phyloP scores from a whole-genome alignment of 2,113 vertebrate species.

The Gopherus flavomarginatus region DNA sequence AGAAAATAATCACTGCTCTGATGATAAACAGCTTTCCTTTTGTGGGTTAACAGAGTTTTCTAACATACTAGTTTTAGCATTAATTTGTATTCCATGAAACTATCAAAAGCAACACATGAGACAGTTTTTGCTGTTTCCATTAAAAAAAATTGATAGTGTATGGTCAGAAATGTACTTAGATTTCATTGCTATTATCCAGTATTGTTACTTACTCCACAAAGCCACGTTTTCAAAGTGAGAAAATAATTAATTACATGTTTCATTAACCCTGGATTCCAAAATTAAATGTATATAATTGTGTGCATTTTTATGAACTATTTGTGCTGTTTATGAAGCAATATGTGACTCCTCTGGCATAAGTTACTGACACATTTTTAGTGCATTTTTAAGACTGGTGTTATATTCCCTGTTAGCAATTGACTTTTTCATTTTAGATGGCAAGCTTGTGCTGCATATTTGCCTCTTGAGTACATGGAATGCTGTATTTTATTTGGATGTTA shows the following conservation, averaged over 20 bases:
- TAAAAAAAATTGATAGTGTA: neutral
- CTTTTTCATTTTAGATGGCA: neutral
- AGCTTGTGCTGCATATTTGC: neutral
- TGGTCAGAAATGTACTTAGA: conserved; percentile 1
- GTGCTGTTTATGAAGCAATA: neutral
- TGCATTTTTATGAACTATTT: neutral
- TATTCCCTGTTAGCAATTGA: neutral
- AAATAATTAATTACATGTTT: neutral
- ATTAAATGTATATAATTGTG: neutral
- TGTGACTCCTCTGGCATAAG: neutral
- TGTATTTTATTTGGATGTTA: neutral
- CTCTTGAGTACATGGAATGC: neutral
- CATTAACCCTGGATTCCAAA: neutral
- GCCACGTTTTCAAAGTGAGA: neutral
- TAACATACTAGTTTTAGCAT: neutral
- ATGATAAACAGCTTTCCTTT: neutral
- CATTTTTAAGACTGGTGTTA: neutral
- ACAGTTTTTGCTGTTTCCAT: neutral
- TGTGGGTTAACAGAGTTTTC: neutral
- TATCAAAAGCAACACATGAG: neutral
- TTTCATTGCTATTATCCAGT: conserved; percentile 9
- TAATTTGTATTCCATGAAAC: neutral
- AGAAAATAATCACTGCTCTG: neutral
- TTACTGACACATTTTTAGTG: neutral
- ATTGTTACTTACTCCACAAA: neutral